A percentile compares a stretch with the other conserved stretches of the same genome.
phyloP scores from a whole-genome alignment of 2,797 vertebrate species.

The Cuculus canorus region DNA sequence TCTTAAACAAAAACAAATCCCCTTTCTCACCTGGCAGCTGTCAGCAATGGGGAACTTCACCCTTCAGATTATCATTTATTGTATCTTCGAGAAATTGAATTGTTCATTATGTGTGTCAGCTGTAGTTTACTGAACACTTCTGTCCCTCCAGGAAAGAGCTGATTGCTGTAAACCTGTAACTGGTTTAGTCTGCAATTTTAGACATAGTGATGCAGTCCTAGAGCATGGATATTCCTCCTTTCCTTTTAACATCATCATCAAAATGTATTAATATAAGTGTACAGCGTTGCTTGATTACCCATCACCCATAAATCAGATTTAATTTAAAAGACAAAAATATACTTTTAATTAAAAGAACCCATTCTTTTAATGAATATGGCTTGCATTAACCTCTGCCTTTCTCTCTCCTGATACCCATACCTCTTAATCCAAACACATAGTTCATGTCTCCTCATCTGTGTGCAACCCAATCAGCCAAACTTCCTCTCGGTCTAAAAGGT shows the following conservation, averaged over 20 bases:
- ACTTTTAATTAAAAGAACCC: background rate
- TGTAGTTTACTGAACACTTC: background rate
- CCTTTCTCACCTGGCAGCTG: slow-evolving; percentile 51
- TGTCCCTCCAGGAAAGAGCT: slow-evolving; percentile 12
- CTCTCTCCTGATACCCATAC: background rate
- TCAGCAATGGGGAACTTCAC: slow-evolving; percentile 10
- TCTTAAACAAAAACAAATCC: slow-evolving; percentile 45
- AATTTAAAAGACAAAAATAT: background rate
- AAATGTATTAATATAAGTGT: background rate
- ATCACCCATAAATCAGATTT: background rate
- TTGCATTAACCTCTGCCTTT: background rate
- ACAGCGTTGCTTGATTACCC: background rate
- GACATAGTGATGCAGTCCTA: background rate
- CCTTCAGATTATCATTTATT: slow-evolving; percentile 53
- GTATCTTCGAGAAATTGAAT: slow-evolving; percentile 60
- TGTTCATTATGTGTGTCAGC: slow-evolving; percentile 47
- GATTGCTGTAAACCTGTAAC: slow-evolving; percentile 8
- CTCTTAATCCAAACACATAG: background rate
- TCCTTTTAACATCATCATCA: background rate
- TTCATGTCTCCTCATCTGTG: background rate
- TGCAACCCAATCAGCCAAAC: background rate
- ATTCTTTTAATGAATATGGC: fast-evolving
- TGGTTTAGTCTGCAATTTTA: background rate
- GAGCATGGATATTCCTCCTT: background rate
- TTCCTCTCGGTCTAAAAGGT: background rate